phyloP scores from a whole-genome alignment of 1,140 invertebrate species.

The Lethrus apterus region DNA sequence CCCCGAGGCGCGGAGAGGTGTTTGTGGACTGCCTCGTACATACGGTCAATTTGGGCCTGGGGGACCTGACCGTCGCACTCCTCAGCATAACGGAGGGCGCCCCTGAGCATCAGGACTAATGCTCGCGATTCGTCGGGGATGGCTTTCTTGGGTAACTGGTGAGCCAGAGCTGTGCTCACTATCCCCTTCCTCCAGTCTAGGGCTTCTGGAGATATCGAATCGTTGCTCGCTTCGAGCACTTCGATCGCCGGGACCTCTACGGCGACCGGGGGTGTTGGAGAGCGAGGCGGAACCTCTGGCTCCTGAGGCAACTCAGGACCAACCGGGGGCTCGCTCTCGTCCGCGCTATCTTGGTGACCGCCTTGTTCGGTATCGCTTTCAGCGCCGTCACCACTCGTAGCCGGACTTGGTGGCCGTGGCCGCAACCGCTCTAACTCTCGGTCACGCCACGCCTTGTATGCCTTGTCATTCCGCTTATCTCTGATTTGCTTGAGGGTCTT shows the following conservation, averaged over 20 bases:
- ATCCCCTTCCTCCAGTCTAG: slow-evolving; percentile 7
- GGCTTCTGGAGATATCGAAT: not conserved
- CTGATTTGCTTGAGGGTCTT: not conserved
- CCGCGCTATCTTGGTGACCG: not conserved
- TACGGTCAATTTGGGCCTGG: slow-evolving; percentile 7
- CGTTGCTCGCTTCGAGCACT: not conserved
- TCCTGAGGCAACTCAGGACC: slow-evolving; percentile 1
- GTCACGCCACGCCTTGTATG: not conserved
- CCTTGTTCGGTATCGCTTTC: not conserved
- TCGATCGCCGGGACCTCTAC: slow-evolving; percentile 6
- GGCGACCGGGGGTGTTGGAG: not conserved
- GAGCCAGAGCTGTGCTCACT: slow-evolving; percentile 6
- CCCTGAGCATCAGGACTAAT: slow-evolving; percentile 4
- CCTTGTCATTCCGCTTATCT: not conserved
- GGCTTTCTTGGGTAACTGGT: slow-evolving; percentile 2
- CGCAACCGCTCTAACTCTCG: not conserved
- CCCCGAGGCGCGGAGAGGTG: not conserved
- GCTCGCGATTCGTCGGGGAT: slow-evolving; percentile 7
- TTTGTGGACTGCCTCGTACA: not conserved
- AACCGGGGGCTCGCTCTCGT: not conserved
- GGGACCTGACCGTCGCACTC: not conserved
- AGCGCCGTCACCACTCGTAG: not conserved
- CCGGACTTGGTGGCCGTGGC: not conserved
- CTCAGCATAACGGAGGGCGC: not conserved
- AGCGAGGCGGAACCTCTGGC: not conserved